Conservation (phyloP, 2,113 vertebrate species). For the Danio rerio region DNA sequence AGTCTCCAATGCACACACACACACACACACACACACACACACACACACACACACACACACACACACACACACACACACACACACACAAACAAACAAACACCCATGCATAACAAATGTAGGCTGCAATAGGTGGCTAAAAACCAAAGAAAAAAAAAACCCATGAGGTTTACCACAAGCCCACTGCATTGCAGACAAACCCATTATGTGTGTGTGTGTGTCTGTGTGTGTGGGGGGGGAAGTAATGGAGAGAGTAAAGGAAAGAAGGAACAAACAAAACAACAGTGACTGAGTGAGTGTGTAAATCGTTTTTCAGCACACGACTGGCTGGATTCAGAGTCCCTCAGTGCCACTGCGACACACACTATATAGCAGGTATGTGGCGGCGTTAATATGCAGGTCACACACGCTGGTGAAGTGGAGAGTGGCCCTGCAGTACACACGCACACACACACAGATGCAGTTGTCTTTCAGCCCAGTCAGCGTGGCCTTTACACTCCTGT, state of each 20-base stretch:
- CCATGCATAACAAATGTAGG: not conserved
- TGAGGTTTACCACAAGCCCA: slow-evolving; percentile 58
- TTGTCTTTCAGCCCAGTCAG: slow-evolving; percentile 32
- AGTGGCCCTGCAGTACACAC: slow-evolving; percentile 52
- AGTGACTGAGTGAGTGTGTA: slow-evolving; percentile 58
- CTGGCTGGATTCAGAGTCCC: slow-evolving; percentile 59
- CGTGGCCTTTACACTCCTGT: slow-evolving; percentile 28
- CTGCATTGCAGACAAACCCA: slow-evolving; percentile 70
- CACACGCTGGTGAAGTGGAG: slow-evolving; percentile 55
- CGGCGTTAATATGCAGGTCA: slow-evolving; percentile 74
- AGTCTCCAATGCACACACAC: not conserved
- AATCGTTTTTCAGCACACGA: slow-evolving; percentile 61
- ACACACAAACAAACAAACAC: slow-evolving; percentile 16
- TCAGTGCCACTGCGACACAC: slow-evolving; percentile 57
- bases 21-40: slow-evolving; percentile 13
- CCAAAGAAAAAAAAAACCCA: not conserved
- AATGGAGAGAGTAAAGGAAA: slow-evolving; percentile 54
- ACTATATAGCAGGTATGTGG: slow-evolving; percentile 68
- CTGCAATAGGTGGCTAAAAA: slow-evolving; percentile 23
- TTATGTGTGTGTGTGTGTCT: not conserved
- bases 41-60: not conserved
- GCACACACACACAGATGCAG: slow-evolving; percentile 8
- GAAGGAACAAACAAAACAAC: slow-evolving; percentile 36
- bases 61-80: not conserved
- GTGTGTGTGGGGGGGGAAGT: not conserved